phyloP scores from a whole-genome alignment of 1,140 invertebrate genomes.

The Ceratoteleas bidentatus region DNA sequence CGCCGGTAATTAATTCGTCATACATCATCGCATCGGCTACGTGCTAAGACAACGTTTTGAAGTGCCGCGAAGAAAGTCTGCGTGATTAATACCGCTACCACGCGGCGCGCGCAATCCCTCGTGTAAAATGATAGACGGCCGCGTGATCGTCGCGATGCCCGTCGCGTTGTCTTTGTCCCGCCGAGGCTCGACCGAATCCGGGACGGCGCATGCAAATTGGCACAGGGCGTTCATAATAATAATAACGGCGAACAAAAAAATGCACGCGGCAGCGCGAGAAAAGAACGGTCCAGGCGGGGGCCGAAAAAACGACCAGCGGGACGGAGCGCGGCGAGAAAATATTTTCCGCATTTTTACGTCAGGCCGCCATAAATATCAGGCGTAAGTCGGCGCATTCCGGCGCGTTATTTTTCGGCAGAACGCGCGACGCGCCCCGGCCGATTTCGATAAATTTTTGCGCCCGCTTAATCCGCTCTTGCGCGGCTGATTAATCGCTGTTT shows the following conservation, averaged over 20 bases:
- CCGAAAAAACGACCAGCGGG: too few relatives aligned
- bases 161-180: constrained; percentile 20
- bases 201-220: constrained; percentile 36
- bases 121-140: constrained; percentile 46
- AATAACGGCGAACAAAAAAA: too few relatives aligned
- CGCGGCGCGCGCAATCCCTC: constrained; percentile 9
- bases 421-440: constrained; percentile 17
- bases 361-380: constrained; percentile 37
- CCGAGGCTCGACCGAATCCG: constrained; percentile 19
- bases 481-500: constrained; percentile 31
- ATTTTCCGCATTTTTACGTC: constrained; percentile 53
- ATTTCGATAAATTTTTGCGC: constrained; percentile 35
- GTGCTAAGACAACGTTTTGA: constrained; percentile 35
- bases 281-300: too few relatives aligned
- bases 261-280: too few relatives aligned
- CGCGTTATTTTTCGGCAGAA: constrained; percentile 33
- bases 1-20: constrained; percentile 28
- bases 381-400: constrained; percentile 25
- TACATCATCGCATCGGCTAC: constrained; percentile 10
- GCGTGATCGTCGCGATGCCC: constrained; percentile 5
- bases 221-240: constrained; percentile 22
- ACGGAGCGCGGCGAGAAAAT: too few relatives aligned
- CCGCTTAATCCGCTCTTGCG: constrained; percentile 35
- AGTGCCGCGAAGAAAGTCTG: constrained; percentile 49
- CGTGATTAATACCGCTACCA: constrained; percentile 70